A percentile compares a stretch with the other conserved stretches of the same genome.
These are phyloP conservation scores for Polyploca ridens DNA, from an alignment of 2,888 invertebrate species.

Conservation along the genomic window DNA sequence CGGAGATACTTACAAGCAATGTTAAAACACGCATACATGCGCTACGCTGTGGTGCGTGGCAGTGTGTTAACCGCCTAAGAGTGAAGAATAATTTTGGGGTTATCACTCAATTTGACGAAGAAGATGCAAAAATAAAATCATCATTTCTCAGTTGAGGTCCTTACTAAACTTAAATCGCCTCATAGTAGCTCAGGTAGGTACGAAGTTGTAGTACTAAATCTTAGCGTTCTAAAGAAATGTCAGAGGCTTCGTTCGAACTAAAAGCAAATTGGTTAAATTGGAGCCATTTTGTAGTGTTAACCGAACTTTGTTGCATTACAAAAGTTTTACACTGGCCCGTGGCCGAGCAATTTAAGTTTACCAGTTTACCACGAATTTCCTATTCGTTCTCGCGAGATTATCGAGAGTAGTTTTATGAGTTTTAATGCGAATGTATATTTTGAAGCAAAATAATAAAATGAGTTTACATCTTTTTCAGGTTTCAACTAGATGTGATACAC, in stretches of 20 bases:
- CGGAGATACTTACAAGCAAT: too few species aligned
- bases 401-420: background rate
- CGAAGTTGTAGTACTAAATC: conserved; percentile 7
- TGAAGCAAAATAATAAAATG: background rate
- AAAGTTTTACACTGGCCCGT: conserved; percentile 50
- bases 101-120: too few species aligned
- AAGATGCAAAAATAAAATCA: too few species aligned
- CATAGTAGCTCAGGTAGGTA: background rate
- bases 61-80: too few species aligned
- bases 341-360: conserved; percentile 62
- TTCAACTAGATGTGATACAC: background rate
- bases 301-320: conserved; percentile 57
- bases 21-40: too few species aligned
- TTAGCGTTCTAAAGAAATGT: conserved; percentile 23
- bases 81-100: background rate
- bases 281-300: conserved; percentile 53
- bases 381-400: background rate
- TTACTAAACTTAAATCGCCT: conserved; percentile 2
- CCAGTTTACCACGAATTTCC: conserved; percentile 19
- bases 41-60: too few species aligned
- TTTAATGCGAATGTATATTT: background rate
- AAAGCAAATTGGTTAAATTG: conserved; percentile 51
- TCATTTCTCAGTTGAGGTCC: too few species aligned
- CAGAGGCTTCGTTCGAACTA: conserved; percentile 41
- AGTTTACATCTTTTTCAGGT: background rate